Percentiles rank a stretch among this genome's conserved stretches.
Conservation (phyloP, 2,113 vertebrate species). For the Camarhynchus parvulus region DNA sequence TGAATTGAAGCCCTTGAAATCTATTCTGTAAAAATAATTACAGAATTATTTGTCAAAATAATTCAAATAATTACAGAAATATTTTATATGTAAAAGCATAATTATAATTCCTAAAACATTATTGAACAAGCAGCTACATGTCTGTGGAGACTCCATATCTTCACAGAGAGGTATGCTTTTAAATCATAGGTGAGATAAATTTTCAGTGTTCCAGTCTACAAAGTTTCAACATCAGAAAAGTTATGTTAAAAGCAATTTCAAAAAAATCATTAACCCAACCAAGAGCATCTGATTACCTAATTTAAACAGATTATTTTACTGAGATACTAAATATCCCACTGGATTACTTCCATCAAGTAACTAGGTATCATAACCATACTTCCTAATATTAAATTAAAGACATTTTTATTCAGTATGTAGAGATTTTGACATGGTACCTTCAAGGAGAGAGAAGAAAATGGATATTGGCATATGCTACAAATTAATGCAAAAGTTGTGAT, state of each 20-base stretch:
- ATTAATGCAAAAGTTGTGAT: background rate
- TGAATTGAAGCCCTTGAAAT: background rate
- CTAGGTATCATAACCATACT: background rate
- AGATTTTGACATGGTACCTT: background rate
- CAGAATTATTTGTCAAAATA: background rate
- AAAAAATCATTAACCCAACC: background rate
- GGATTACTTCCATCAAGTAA: background rate
- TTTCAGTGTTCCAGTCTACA: background rate
- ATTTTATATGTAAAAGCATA: background rate
- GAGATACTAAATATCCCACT: background rate
- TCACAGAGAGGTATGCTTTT: background rate
- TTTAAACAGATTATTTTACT: constrained; percentile 16
- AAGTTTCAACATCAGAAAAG: background rate
- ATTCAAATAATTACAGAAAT: background rate
- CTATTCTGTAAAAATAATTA: background rate
- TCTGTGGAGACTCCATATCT: background rate
- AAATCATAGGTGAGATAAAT: background rate
- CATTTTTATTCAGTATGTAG: background rate
- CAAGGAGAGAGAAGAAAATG: background rate
- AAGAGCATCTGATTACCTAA: constrained; percentile 13
- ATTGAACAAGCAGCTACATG: background rate
- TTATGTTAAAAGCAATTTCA: background rate
- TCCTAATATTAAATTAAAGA: background rate
- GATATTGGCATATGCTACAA: background rate
- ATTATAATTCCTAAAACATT: background rate